A percentile compares a stretch with the other conserved stretches of the same genome.
Conservation (phyloP, 2,888 invertebrate genomes). For the Xestia sexstrigata region DNA sequence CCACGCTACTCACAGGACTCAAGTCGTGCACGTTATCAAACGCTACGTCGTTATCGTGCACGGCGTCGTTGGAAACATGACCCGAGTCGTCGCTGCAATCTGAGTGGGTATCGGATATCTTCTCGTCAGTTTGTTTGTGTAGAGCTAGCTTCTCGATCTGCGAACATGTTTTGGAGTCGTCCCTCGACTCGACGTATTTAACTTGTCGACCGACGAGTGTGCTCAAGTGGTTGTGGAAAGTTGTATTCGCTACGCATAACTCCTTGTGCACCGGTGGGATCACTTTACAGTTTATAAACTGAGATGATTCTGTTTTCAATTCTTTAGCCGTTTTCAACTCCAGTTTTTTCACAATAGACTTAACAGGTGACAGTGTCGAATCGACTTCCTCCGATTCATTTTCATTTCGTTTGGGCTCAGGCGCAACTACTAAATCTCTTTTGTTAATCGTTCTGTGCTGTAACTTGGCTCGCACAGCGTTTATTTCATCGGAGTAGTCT, state of each 20-base stretch:
- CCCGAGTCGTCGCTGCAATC: slow-evolving; percentile 96
- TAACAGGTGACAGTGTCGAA: slow-evolving; percentile 87
- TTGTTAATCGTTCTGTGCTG: slow-evolving; percentile 88
- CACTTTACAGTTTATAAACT: slow-evolving; percentile 86
- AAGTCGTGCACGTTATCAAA: slow-evolving; percentile 83
- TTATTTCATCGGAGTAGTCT: slow-evolving; percentile 89
- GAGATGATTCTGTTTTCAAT: slow-evolving; percentile 82
- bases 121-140: slow-evolving; percentile 86
- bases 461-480: slow-evolving; percentile 87
- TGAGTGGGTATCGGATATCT: slow-evolving; percentile 91
- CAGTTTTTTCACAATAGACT: slow-evolving; percentile 88
- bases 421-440: slow-evolving; percentile 80
- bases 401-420: slow-evolving; percentile 82
- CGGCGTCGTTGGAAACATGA: slow-evolving; percentile 95
- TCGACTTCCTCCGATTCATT: slow-evolving; percentile 81
- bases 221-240: slow-evolving; percentile 88
- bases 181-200: slow-evolving; percentile 84
- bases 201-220: slow-evolving; percentile 89
- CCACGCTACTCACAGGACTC: slow-evolving; percentile 76
- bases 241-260: slow-evolving; percentile 87
- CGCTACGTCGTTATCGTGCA: slow-evolving; percentile 92
- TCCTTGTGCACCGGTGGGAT: slow-evolving; percentile 88
- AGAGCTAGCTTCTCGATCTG: slow-evolving; percentile 82
- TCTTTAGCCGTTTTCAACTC: slow-evolving; percentile 88
- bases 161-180: slow-evolving; percentile 84